Evolutionary conservation across 2,888 invertebrate genomes (phyloP).

Genomic region (Tricholauxania praeusta): DNA sequence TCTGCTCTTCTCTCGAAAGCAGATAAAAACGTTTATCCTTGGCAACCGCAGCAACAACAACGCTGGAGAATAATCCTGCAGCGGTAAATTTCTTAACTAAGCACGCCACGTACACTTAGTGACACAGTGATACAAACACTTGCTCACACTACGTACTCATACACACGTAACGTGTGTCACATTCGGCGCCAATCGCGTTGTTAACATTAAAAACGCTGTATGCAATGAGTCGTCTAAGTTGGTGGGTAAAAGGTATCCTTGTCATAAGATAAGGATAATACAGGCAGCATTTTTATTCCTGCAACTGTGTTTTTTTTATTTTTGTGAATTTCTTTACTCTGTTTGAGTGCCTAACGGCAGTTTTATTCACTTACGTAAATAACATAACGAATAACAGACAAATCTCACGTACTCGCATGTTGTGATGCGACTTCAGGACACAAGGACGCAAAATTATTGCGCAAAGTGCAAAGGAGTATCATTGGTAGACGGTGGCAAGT

Average conservation of each 20-base stretch:
- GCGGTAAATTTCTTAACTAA: slow-evolving; percentile 55
- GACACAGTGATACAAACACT: slow-evolving; percentile 8
- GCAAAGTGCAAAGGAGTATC: no score
- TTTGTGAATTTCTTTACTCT: slow-evolving; percentile 52
- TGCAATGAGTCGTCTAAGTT: slow-evolving; percentile 10
- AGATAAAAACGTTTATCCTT: slow-evolving; percentile 26
- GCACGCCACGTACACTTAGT: slow-evolving; percentile 40
- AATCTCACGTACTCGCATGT: slow-evolving; percentile 62
- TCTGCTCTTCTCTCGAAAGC: background rate
- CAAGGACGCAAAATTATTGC: slow-evolving; percentile 16
- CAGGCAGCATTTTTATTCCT: slow-evolving; percentile 57
- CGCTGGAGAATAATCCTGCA: slow-evolving; percentile 54
- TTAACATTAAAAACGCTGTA: slow-evolving; percentile 28
- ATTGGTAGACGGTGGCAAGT: no score
- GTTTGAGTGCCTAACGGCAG: slow-evolving; percentile 64
- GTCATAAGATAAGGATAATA: slow-evolving; percentile 49
- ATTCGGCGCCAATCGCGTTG: slow-evolving; percentile 29
- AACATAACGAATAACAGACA: slow-evolving; percentile 58
- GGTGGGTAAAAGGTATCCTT: slow-evolving; percentile 37
- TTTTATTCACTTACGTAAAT: slow-evolving; percentile 64
- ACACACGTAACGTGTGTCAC: slow-evolving; percentile 24
- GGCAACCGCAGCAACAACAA: slow-evolving; percentile 27
- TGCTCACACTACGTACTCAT: slow-evolving; percentile 14
- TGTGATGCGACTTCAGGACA: slow-evolving; percentile 23
- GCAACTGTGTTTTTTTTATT: slow-evolving; percentile 50